Conservation (phyloP, 1,140 invertebrate species). For the Drosophila bipectinata region DNA sequence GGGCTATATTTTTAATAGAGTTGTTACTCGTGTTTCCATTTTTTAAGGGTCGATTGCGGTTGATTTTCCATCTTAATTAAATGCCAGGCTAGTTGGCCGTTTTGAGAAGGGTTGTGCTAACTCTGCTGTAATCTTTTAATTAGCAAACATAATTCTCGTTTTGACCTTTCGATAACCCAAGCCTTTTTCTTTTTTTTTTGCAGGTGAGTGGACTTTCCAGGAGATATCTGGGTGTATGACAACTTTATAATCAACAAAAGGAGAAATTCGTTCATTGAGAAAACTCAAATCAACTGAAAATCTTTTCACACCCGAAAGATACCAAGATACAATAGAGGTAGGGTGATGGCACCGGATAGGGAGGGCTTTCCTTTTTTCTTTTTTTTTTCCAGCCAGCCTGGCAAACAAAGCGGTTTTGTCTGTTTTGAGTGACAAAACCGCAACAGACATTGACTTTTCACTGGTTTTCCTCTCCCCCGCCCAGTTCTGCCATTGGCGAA, state of each 20-base stretch:
- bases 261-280: conserved; percentile 19
- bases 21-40: conserved; percentile 55
- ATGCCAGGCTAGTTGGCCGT: conserved; percentile 48
- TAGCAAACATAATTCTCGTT: conserved; percentile 62
- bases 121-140: conserved; percentile 69
- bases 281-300: conserved; percentile 51
- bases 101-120: conserved; percentile 64
- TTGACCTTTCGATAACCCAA: conserved; percentile 5
- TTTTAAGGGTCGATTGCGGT: conserved; percentile 36
- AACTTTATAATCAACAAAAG: conserved; percentile 35
- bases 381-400: conserved; percentile 1
- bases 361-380: conserved; percentile 30
- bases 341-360: conserved; percentile 7
- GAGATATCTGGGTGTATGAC: conserved; percentile 23
- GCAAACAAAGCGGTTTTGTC: conserved; percentile 53
- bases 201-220: conserved; percentile 60
- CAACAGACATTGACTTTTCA: conserved; percentile 49
- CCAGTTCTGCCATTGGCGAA: conserved; percentile 1
- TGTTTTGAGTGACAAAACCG: conserved; percentile 50
- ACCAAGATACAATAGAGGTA: conserved; percentile 31
- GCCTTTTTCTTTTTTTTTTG: conserved; percentile 40
- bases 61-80: conserved; percentile 44
- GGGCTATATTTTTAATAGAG: conserved; percentile 78
- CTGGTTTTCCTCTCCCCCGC: conserved; percentile 17
- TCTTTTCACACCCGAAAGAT: conserved; percentile 52